Conservation (phyloP, 2,888 invertebrate genomes). For the Apamea anceps region DNA sequence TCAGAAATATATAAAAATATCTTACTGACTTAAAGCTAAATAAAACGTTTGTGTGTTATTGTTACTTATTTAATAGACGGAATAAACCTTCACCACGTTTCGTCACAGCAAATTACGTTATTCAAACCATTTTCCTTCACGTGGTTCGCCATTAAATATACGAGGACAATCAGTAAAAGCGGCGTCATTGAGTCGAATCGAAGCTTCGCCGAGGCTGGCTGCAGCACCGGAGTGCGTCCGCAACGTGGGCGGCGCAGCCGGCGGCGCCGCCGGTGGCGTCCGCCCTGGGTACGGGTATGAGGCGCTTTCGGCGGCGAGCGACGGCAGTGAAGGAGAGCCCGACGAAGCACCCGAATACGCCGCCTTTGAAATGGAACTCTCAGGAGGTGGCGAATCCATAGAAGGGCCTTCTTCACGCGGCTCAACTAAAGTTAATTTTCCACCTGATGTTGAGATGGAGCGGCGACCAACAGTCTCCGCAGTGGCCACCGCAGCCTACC, state of each 20-base stretch:
- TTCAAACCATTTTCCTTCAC: conserved; percentile 83
- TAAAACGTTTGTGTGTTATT: conserved; percentile 42
- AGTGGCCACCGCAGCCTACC: conserved; percentile 85
- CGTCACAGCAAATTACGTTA: conserved; percentile 88
- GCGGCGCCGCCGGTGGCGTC: conserved; percentile 82
- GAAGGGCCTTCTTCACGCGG: conserved; percentile 86
- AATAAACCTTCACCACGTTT: conserved; percentile 86
- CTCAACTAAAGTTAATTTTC: conserved; percentile 92
- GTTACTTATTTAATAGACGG: conserved; percentile 60
- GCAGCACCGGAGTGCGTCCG: conserved; percentile 81
- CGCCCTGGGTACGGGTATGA: conserved; percentile 89
- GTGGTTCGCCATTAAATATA: conserved; percentile 82
- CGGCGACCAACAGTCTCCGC: conserved; percentile 85
- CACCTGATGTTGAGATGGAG: conserved; percentile 89
- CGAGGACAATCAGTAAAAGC: conserved; percentile 84
- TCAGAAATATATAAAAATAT: conserved; percentile 38
- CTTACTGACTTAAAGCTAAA: conserved; percentile 47
- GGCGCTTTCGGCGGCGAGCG: conserved; percentile 87
- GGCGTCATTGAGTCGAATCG: conserved; percentile 87
- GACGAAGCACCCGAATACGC: conserved; percentile 86
- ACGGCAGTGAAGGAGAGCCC: conserved; percentile 86
- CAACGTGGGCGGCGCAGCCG: conserved; percentile 76
- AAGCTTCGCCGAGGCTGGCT: conserved; percentile 84
- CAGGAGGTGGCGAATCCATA: conserved; percentile 84
- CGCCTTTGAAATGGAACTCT: conserved; percentile 86